These are phyloP conservation scores for Augochlorella aurata DNA, from an alignment of 2,888 invertebrate species.

Conservation along the genomic window DNA sequence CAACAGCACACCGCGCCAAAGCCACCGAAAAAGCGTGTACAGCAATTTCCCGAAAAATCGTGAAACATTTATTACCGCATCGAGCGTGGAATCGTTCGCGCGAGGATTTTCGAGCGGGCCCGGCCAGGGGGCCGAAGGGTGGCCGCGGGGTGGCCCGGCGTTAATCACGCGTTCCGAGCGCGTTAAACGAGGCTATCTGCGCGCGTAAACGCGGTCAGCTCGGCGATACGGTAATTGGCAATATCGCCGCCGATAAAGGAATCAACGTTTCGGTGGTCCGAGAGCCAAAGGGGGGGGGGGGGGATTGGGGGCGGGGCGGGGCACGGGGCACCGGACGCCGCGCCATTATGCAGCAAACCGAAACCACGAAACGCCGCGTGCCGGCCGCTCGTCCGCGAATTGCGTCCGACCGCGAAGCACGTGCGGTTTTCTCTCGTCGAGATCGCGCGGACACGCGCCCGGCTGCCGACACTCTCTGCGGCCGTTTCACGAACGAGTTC, in stretches of 20 bases:
- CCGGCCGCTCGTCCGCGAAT: constrained; percentile 62
- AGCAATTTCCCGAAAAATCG: no score
- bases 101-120: constrained; percentile 28
- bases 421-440: constrained; percentile 72
- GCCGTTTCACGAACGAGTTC: no score
- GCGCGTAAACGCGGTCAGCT: constrained; percentile 57
- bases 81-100: neutral
- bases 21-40: no score
- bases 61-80: no score
- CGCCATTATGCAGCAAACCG: constrained; percentile 77
- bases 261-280: constrained; percentile 65
- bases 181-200: constrained; percentile 63
- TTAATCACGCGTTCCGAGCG: constrained; percentile 64
- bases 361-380: constrained; percentile 74
- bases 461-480: no score
- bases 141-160: constrained; percentile 7
- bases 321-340: constrained; percentile 49
- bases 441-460: neutral
- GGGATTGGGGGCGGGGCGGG: constrained; percentile 7
- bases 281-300: neutral
- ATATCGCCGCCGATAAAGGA: constrained; percentile 76
- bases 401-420: constrained; percentile 67
- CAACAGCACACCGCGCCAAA: no score
- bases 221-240: constrained; percentile 75
- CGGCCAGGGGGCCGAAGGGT: neutral